phyloP scores from a whole-genome alignment of 2,113 vertebrate genomes.

The Prionailurus bengalensis region DNA sequence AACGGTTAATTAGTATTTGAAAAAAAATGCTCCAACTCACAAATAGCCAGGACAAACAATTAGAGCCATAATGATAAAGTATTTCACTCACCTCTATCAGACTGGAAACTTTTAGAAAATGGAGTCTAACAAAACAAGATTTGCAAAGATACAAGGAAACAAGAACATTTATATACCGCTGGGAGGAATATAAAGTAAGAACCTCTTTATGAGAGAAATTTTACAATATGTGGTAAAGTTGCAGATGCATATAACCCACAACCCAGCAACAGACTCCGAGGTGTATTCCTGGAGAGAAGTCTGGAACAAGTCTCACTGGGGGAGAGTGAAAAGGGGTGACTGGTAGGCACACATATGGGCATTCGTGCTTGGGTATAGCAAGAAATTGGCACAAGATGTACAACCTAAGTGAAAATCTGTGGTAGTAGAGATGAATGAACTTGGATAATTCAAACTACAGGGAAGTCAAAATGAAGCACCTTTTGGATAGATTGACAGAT shows the following conservation, averaged over 20 bases:
- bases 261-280: neutral
- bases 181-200: neutral
- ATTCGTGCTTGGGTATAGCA: neutral
- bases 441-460: neutral
- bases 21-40: neutral
- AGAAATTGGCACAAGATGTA: neutral
- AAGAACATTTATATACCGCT: neutral
- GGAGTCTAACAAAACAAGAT: neutral
- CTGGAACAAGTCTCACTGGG: neutral
- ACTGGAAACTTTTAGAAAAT: neutral
- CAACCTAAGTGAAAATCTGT: neutral
- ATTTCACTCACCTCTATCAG: neutral
- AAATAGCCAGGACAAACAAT: neutral
- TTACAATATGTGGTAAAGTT: neutral
- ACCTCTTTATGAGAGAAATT: neutral
- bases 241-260: neutral
- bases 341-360: neutral
- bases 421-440: neutral
- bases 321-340: neutral
- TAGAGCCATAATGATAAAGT: slow-evolving; percentile 11
- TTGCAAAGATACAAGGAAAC: neutral
- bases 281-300: neutral
- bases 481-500: neutral
- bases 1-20: neutral
- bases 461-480: neutral